Conservation (phyloP, 2,113 vertebrate species). For the Melanotaenia duboulayi region DNA sequence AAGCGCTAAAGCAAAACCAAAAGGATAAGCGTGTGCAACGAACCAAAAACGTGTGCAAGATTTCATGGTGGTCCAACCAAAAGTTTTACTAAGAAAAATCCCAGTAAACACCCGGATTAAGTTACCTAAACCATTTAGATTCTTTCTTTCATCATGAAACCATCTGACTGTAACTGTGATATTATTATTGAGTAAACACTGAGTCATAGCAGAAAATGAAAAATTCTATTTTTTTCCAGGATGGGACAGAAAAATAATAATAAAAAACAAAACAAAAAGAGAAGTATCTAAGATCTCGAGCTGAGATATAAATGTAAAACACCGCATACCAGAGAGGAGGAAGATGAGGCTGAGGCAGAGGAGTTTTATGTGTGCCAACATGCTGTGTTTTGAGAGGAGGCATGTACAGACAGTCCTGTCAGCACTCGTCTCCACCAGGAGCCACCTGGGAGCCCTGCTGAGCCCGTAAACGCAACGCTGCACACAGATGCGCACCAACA, state of each 20-base stretch:
- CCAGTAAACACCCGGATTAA: too few relatives aligned
- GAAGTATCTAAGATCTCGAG: background rate
- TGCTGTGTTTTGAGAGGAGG: constrained; percentile 38
- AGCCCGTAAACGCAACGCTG: constrained; percentile 25
- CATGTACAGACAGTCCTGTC: constrained; percentile 36
- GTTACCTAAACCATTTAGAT: too few relatives aligned
- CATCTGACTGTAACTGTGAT: too few relatives aligned
- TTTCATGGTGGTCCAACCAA: too few relatives aligned
- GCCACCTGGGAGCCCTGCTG: constrained; percentile 52
- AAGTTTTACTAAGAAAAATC: too few relatives aligned
- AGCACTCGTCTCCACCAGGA: constrained; percentile 10
- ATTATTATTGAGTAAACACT: too few relatives aligned
- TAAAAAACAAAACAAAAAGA: background rate
- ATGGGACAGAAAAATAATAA: background rate
- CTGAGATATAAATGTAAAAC: background rate
- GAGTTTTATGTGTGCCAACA: constrained; percentile 41
- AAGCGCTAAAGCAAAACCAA: too few relatives aligned
- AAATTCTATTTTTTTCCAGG: background rate
- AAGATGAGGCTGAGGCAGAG: background rate
- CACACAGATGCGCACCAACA: background rate
- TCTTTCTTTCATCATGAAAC: too few relatives aligned
- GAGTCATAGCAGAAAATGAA: too few relatives aligned
- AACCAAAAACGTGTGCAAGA: background rate
- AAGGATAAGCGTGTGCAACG: too few relatives aligned
- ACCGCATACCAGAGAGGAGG: background rate